These are phyloP conservation scores for Grammomys dolichurus DNA, from an alignment of 2,113 vertebrate genomes.

Conservation along the genomic window DNA sequence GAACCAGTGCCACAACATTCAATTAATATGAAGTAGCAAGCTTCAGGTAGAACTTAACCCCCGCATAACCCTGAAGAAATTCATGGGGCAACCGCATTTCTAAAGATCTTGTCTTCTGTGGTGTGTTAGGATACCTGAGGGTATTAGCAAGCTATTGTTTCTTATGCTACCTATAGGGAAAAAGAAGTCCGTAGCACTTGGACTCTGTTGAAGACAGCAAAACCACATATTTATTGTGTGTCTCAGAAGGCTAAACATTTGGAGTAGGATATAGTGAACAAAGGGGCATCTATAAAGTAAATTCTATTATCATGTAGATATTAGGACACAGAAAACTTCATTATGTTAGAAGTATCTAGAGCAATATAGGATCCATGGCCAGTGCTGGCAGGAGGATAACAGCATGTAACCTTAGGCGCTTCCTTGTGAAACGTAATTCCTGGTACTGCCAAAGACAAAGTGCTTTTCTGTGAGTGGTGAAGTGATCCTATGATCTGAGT, in stretches of 20 bases:
- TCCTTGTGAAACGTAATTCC: constrained; percentile 47
- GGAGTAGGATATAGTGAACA: neutral
- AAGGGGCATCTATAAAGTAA: neutral
- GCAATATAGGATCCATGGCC: neutral
- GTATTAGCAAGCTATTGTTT: neutral
- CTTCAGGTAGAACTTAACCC: neutral
- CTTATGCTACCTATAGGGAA: neutral
- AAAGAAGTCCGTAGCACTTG: neutral
- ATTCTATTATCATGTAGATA: neutral
- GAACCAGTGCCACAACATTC: neutral
- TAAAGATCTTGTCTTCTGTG: neutral
- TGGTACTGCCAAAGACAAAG: neutral
- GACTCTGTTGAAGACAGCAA: neutral
- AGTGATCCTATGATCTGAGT: neutral
- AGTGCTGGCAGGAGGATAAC: neutral
- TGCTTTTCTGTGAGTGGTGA: neutral
- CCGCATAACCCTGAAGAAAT: neutral
- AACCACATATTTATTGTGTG: neutral
- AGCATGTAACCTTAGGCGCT: neutral
- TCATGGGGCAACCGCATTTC: neutral
- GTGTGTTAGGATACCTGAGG: neutral
- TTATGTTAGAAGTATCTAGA: neutral
- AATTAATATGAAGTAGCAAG: neutral
- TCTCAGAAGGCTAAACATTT: neutral
- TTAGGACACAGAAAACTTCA: neutral